Evolutionary conservation across 2,797 vertebrate species (phyloP), one percentile per base, ranked within the genome.

Genomic region (Denticeps clupeoides): DNA sequence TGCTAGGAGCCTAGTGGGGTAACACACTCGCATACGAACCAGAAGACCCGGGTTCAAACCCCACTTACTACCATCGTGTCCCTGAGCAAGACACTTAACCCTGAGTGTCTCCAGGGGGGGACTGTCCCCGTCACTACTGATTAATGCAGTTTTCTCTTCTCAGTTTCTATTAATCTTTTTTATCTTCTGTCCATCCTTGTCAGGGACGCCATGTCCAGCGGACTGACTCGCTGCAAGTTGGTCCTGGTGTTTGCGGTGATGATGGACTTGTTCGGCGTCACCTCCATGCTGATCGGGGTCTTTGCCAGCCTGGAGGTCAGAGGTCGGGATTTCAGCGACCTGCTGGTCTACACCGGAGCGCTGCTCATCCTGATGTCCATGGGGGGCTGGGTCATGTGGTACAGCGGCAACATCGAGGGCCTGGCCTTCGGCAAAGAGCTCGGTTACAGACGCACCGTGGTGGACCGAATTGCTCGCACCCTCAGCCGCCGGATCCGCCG

Each of bases 361-460:
- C 75, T 92, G 52, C 75, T 93, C 40, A 77, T 92, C 18, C 75
- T 91, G 18, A 25, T 89, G 55, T 91, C 89, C 45, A 72, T 92
- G 62, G 80, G 80, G 0, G 86, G 85, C 54, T 93, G 90, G 90
- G 84, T 92, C 44, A 77, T 91, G 73, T 93, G 89, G 89, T 93
- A 93, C 75, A 93, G 88, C 3, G 90, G 89, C 49, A 93, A 93
- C 64, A 86, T 93, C 4, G 87, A 90, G 57, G 89, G 89, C n/a
- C 72, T 89, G 60, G 75, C 73, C 19, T 76, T 82, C 25, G 71
- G 64, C 1, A 84, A 79, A 49, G 80, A 85, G 31, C 62, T 81
- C 42, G 78, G 68, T n/a, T 41, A 62, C 26, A 59, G 83, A 56
- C 75, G 68, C 27, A 73, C 69, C 1, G 81, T 85, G 1, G 67